Base-by-base conservation (phyloP, 2,888 invertebrate genomes). In the Cyclophora punctaria region DNA sequence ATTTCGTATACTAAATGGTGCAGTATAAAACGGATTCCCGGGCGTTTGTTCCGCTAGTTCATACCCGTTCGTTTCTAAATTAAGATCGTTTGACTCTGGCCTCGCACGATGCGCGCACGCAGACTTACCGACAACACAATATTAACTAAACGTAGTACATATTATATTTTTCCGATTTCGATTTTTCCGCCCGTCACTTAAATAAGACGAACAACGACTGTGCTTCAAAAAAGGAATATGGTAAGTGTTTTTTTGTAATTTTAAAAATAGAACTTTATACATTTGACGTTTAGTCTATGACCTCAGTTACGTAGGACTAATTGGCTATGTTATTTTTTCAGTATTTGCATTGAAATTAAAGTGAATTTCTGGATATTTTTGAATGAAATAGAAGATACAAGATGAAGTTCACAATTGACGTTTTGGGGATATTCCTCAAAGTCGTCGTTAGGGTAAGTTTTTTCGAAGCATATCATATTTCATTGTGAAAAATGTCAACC, bases 331-430 rank as follows among this genome's bases (percentile, higher is more conserved):
- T 37, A 4, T 4, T 63, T 69, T 84, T 82, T 69, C 85, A 86
- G 84, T 79, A 62, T 52, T 67, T 73, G 71, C 81, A 76, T 80
- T 84, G 81, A 78, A 64, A 69, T 63, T 60, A 63, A 71, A 73
- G 79, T 82, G 81, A 69, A 63, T 62, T 63, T 71, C 67, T 58
- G 64, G 60, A 58, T 64, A 60, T 67, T 64, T 66, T 56, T 50
- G 47, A 59, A 37, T 5, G 49, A 54, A 59, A 46, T 48, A 46
- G 55, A 58, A 53, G 50, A 58, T 57, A 53, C 78, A 83, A 78
- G 58, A 89, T 89, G 89, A 89, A 89, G 81, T 89, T 89, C 68
- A 83, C 88, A 1, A 75, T 89, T 47, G 89, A 89, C 52, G 89
- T 89, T 20, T 67, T 89, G 75, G 89, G 89, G 55, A 79, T 89